Conservation (phyloP, 2,888 invertebrate genomes). For the Orthosia gothica region DNA sequence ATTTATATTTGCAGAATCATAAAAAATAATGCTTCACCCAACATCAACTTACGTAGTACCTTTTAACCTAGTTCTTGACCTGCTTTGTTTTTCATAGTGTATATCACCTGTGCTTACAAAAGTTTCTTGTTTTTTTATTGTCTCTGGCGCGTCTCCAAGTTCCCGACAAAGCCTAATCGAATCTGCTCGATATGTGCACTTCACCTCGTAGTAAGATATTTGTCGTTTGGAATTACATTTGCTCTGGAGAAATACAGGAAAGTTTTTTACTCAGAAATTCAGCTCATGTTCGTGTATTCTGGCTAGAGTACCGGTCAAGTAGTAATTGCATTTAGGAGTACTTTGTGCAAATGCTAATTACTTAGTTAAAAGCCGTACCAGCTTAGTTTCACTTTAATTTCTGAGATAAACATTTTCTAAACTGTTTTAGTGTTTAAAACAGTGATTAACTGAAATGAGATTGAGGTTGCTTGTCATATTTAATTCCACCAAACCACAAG, state of each 20-base stretch:
- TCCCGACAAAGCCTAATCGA: conserved; percentile 65
- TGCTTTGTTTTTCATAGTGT: conserved; percentile 45
- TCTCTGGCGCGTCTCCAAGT: conserved; percentile 60
- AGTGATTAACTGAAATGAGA: conserved; percentile 15
- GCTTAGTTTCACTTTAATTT: conserved; percentile 21
- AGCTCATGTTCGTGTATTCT: conserved; percentile 18
- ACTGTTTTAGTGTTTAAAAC: conserved; percentile 22
- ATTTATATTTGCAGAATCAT: background rate
- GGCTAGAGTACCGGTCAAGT: background rate
- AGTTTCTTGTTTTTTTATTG: conserved; percentile 56
- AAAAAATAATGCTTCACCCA: conserved; percentile 1
- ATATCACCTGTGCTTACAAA: conserved; percentile 58
- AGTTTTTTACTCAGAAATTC: conserved; percentile 35
- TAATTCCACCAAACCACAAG: background rate
- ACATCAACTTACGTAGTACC: background rate
- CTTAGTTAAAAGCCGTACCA: conserved; percentile 12
- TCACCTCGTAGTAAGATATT: conserved; percentile 61
- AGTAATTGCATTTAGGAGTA: conserved; percentile 22
- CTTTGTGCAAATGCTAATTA: conserved; percentile 40
- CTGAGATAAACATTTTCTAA: conserved; percentile 2
- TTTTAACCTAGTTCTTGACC: conserved; percentile 7
- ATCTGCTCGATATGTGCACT: conserved; percentile 64
- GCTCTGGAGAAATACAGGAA: conserved; percentile 45
- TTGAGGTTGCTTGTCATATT: conserved; percentile 6
- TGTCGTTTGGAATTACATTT: conserved; percentile 67